Base-by-base conservation (phyloP, 2,113 vertebrate genomes). In the Mesembrinibis cayennensis region DNA sequence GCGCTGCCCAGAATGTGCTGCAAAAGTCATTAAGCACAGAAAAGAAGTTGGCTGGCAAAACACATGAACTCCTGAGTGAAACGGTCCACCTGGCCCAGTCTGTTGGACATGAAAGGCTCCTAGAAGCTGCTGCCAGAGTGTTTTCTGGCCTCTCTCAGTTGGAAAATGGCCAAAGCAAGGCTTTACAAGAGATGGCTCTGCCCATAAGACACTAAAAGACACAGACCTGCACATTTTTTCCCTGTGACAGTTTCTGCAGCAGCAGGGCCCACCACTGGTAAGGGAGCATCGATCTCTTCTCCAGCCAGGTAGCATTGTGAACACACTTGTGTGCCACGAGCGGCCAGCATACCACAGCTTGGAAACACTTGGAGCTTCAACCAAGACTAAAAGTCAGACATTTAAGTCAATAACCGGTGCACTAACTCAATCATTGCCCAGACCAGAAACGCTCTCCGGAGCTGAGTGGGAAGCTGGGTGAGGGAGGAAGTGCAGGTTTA, bases 11-110 rank as follows among this genome's bases (percentile, higher is more conserved):
- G 87, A 93, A 95, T 4, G 42, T 38, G 83, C 86, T 89, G 87
- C 53, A 92, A 76, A 94, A 94, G 83, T 94, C 94, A 97, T 87
- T 84, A 82, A 61, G 87, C 70, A 42, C 2, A 63, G 87, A 89
- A 79, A 34, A 92, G 67, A 50, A 91, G 59, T 42, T 92, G 91
- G 70, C 86, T 92, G 76, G 92, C 69, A 81, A 90, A 89, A 63
- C n/a, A 27, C 63, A 34, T 1, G 1, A 87, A 59, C 82, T 79
- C 52, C 62, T 42, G 76, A 91, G 78, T 9, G 83, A 80, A 91
- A 96, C 1, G 0, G 34, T 74, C 88, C 89, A 89, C 95, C 72
- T 72, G 77, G 76, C 59, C 76, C 63, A 12, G 69, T 79, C 91
- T 90, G 76, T 86, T 4, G 23, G 52, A 93, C 59, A 34, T 47